Evolutionary conservation across 1,140 invertebrate species (phyloP).

Genomic region (Calephelis nemesis): DNA sequence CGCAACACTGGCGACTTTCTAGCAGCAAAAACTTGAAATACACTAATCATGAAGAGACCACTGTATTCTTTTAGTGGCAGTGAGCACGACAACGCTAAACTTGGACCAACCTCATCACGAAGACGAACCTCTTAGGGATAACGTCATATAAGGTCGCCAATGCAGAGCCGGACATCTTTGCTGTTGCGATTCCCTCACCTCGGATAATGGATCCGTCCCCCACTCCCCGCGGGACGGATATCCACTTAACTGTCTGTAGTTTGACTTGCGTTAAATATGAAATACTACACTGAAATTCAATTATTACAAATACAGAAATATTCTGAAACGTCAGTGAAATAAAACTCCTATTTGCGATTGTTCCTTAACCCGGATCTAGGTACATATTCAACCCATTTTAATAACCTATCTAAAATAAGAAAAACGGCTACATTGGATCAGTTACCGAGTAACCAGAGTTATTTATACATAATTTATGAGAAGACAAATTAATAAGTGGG

Average conservation of each 20-base stretch:
- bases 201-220: conserved; percentile 59
- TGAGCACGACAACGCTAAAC: conserved; percentile 69
- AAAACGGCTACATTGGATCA: too few relatives aligned
- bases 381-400: too few relatives aligned
- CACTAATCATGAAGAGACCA: conserved; percentile 70
- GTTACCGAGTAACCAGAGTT: too few relatives aligned
- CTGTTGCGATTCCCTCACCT: conserved; percentile 62
- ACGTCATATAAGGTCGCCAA: conserved; percentile 75
- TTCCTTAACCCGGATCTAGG: too few relatives aligned
- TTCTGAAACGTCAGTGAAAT: too few relatives aligned
- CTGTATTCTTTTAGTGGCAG: conserved; percentile 77
- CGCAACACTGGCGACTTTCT: conserved; percentile 29
- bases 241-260: conserved; percentile 31
- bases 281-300: not conserved
- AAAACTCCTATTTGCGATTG: too few relatives aligned
- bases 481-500: too few relatives aligned
- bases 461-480: too few relatives aligned
- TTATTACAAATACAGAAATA: not conserved
- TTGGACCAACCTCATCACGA: conserved; percentile 46
- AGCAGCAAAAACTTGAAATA: conserved; percentile 70
- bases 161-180: conserved; percentile 68
- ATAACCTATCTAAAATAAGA: too few relatives aligned
- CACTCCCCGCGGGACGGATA: conserved; percentile 26
- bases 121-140: conserved; percentile 74
- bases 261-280: not conserved